Evolutionary conservation across 2,888 invertebrate species (phyloP), one percentile per base, ranked within the genome.

Genomic region (Ichneumoninae sp.): DNA sequence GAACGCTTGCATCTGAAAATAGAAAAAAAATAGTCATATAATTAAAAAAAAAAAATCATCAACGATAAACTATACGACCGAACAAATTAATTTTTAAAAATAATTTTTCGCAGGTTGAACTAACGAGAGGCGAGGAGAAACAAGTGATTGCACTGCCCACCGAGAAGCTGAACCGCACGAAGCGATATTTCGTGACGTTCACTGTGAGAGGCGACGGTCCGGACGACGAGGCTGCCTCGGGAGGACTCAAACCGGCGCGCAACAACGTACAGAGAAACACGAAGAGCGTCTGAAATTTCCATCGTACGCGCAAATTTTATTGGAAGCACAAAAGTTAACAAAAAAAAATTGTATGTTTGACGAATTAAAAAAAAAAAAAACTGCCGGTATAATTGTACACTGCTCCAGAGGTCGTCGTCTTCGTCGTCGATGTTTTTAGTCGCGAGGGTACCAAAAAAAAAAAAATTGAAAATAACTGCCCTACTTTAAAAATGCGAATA

Each of bases 121-220:
- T 98, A 76, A 97, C 97, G 77, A 97, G 97, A 90, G 98, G 98
- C 60, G 96, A 96, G 78, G 97, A 97, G 91, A 97, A 97, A 91
- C 97, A 97, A 93, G 95, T 98, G 87, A 98, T 98, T 91, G 97
- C 97, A 89, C 95, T 98, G 93, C 98, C 98, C 75, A 96, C 98
- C 26, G 97, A 98, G 91, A 96, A 96, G 92, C 94, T 98, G 90
- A 98, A 98, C 93, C 97, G 97, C 92, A 97, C 97, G 92, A 98
- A 98, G 94, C 95, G 97, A 91, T 98, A 98, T 94, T 98, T 97
- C 93, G 98, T 98, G 83, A 98, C 98, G 71, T 98, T 98, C 92
- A 98, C 98, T 44, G 97, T 98, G 3, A 97, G 97, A 93, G 97
- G 97, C 72, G 95, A 95, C 3, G 94, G 94, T 82, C 94, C 94